Evolutionary conservation across 1,140 invertebrate genomes (phyloP).

Genomic region (Dendrolimus kikuchii): DNA sequence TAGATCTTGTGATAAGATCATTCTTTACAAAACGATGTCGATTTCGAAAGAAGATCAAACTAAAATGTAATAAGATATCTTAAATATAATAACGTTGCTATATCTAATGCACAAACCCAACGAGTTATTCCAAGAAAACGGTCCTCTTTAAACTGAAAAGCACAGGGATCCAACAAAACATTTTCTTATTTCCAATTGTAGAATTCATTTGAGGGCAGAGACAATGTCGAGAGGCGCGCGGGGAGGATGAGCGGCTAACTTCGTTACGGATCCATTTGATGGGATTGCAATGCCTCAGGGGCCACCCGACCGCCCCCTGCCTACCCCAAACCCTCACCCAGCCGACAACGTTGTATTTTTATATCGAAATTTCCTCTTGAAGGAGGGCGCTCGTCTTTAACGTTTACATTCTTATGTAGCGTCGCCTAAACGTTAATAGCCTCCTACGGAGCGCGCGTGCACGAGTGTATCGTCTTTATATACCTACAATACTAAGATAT

Average conservation of each 20-base stretch:
- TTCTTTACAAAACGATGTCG: too few species aligned
- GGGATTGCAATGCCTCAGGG: constrained; percentile 70
- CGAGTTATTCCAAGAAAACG: constrained; percentile 51
- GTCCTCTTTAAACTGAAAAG: constrained; percentile 62
- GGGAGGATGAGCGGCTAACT: constrained; percentile 69
- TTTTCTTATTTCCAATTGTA: constrained; percentile 72
- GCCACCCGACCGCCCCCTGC: constrained; percentile 32
- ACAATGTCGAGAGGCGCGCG: constrained; percentile 62
- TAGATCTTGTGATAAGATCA: too few species aligned
- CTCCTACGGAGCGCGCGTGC: constrained; percentile 39
- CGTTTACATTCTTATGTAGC: constrained; percentile 66
- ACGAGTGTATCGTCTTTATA: neutral
- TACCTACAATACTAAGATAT: constrained; percentile 11
- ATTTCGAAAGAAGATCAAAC: too few species aligned
- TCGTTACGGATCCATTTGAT: constrained; percentile 69
- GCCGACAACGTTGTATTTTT: constrained; percentile 54
- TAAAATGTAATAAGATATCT: neutral
- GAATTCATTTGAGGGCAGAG: constrained; percentile 71
- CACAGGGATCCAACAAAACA: constrained; percentile 66
- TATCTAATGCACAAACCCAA: constrained; percentile 1
- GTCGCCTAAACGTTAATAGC: constrained; percentile 65
- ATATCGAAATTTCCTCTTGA: constrained; percentile 45
- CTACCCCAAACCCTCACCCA: constrained; percentile 34
- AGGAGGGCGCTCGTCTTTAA: constrained; percentile 55
- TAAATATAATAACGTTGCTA: neutral